A percentile compares a stretch with the other conserved stretches of the same genome.
Evolutionary conservation across 35 echinoderm and acorn worm genomes (phyloP).

Genomic region (Patiria miniata): DNA sequence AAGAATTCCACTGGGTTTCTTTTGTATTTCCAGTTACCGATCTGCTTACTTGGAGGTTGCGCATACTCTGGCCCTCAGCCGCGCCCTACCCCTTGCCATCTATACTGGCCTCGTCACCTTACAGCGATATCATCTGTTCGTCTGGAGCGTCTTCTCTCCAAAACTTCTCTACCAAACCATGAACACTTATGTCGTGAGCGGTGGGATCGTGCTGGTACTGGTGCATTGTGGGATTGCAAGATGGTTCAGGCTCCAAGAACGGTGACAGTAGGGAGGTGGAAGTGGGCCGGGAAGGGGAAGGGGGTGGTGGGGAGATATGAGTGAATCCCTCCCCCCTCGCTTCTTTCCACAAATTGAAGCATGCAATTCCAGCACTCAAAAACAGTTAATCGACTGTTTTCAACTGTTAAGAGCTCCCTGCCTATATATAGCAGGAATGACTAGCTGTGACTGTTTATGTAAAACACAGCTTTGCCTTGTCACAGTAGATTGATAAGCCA

Average conservation of each 20-base stretch:
- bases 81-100: conserved; percentile 80
- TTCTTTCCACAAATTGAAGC: too few species aligned
- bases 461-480: too few species aligned
- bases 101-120: conserved; percentile 86
- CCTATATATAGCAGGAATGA: too few species aligned
- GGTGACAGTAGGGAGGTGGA: too few species aligned
- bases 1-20: background rate
- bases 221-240: background rate
- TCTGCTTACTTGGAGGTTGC: conserved; percentile 60
- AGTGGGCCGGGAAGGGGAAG: too few species aligned
- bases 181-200: conserved; percentile 24
- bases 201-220: background rate
- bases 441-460: too few species aligned
- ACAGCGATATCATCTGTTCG: conserved; percentile 93
- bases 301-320: too few species aligned
- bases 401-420: too few species aligned
- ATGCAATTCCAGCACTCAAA: too few species aligned
- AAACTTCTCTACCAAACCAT: conserved; percentile 85
- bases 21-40: conserved; percentile 23
- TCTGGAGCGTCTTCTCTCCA: conserved; percentile 91
- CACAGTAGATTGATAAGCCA: too few species aligned
- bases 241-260: background rate
- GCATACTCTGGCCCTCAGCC: conserved; percentile 65
- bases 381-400: too few species aligned
- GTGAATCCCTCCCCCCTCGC: too few species aligned